Base-by-base conservation (phyloP, 2,113 vertebrate genomes). In the Triplophysa siluroides region DNA sequence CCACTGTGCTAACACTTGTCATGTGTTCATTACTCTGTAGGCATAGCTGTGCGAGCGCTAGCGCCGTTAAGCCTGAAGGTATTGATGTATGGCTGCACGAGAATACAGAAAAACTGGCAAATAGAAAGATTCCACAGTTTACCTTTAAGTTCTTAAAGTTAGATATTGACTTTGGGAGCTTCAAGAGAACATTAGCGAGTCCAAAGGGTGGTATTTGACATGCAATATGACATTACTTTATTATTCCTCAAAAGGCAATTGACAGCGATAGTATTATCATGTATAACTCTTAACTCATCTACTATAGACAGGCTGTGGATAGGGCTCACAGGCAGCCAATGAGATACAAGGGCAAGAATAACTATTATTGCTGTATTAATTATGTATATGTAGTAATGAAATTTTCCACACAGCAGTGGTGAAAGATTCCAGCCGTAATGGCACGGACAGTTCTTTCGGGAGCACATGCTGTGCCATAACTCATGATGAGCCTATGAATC, bases 361-460 rank as follows among this genome's bases (percentile, higher is more conserved):
- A 84, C 81, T 67, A 81, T 84, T 84, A 81, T 75, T 78, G 70
- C 69, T 61, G 62, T 26, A 78, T 84, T 81, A 84, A 84, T 81
- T 75, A 84, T 81, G 62, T 61, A 84, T 76, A 70, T 66, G 56
- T 65, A 63, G 70, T 77, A 78, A 81, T 65, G 70, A 84, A 73
- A 84, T 77, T 70, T 84, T 84, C 70, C 68, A 68, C 43, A 70
- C 24, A 75, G 64, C 69, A 64, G 68, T 77, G 76, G 75, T 81
- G 83, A 84, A 81, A n/a, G 76, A 84, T 84, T 81, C 16, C 16
- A 54, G 23, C 64, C 47, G 78, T 81, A 76, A 78, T 73, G 33
- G 76, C 16, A 38, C 24, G 70, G 83, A 81, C 76, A 45, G 58
- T 78, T 75, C 67, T 78, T 58, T 72, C 67, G n/a, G 8, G 29